Percentiles rank a stretch among this genome's conserved stretches.
Evolutionary conservation across 2,797 vertebrate genomes (phyloP).

Genomic region (Vespertilio murinus): DNA sequence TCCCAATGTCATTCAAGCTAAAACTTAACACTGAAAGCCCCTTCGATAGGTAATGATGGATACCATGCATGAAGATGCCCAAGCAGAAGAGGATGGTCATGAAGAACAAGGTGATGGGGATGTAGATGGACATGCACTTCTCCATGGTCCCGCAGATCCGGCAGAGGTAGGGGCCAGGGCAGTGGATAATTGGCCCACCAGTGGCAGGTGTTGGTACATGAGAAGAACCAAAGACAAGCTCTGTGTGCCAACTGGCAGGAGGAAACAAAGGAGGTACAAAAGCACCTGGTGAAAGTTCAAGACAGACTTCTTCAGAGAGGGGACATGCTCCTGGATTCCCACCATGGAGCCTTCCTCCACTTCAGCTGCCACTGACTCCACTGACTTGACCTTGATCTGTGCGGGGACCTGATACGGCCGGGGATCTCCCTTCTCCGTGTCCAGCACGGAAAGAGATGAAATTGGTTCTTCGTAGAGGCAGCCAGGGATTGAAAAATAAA

Average conservation of each 20-base stretch:
- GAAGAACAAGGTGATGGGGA: neutral
- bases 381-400: constrained; percentile 43
- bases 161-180: constrained; percentile 28
- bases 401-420: no score
- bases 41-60: constrained; percentile 49
- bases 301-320: neutral
- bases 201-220: constrained; percentile 43
- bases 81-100: constrained; percentile 24
- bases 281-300: constrained; percentile 63
- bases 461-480: no score
- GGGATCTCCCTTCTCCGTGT: no score
- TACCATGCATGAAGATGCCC: constrained; percentile 12
- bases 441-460: no score
- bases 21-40: neutral
- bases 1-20: neutral
- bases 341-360: neutral
- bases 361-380: neutral
- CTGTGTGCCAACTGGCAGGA: constrained; percentile 62
- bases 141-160: no score
- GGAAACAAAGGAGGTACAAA: constrained; percentile 70
- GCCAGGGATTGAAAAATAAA: no score
- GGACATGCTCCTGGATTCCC: constrained; percentile 35
- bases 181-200: constrained; percentile 34
- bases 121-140: constrained; percentile 60
- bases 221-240: constrained; percentile 65